Evolutionary conservation across 1,140 invertebrate species (phyloP).

Genomic region (Caenorhabditis brenneri): DNA sequence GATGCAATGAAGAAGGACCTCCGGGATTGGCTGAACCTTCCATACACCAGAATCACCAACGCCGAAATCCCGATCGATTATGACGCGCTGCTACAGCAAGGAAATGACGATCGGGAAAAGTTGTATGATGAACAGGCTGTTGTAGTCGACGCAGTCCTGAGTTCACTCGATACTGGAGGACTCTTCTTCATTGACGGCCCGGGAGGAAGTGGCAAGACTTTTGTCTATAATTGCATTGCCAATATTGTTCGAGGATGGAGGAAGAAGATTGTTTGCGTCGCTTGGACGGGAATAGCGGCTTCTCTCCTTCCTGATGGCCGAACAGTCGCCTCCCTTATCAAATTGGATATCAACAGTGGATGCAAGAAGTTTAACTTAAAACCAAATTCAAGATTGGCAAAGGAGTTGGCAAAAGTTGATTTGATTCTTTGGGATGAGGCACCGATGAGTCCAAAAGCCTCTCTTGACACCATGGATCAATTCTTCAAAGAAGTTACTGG

Average conservation of each 20-base stretch:
- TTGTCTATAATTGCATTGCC: neutral
- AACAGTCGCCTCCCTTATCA: slow-evolving; percentile 29
- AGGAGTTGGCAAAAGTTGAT: neutral
- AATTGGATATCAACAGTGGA: no score
- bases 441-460: neutral
- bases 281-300: slow-evolving; percentile 36
- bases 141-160: no score
- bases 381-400: neutral
- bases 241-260: neutral
- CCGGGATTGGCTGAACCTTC: no score
- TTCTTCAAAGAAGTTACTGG: neutral
- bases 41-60: no score
- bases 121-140: no score
- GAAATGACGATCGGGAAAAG: no score
- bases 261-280: neutral
- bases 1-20: no score
- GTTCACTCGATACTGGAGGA: no score
- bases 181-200: neutral
- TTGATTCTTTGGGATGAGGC: slow-evolving; percentile 30
- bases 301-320: slow-evolving; percentile 26
- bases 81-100: no score
- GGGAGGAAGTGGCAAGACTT: slow-evolving; percentile 36
- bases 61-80: no score
- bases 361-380: neutral
- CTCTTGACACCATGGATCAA: neutral